A percentile compares a stretch with the other conserved stretches of the same genome.
Evolutionary conservation across 2,888 invertebrate genomes (phyloP).

Genomic region (Ditula angustiorana): DNA sequence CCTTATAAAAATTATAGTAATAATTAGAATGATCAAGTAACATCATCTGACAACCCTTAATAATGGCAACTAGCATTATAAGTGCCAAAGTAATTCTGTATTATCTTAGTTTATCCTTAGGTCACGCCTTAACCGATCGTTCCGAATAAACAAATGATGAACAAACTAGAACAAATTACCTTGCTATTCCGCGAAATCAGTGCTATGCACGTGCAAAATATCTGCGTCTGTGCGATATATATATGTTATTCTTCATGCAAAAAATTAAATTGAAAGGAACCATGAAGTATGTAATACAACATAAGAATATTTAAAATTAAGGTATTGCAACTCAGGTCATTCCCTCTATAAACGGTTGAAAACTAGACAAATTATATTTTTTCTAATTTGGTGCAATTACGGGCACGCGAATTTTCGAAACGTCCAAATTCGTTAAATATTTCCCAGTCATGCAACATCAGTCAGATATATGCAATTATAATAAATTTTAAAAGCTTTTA

Average conservation of each 20-base stretch:
- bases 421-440: conserved; percentile 17
- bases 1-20: background rate
- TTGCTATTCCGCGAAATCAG: no score
- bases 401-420: conserved; percentile 30
- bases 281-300: no score
- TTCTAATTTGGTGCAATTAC: conserved; percentile 7
- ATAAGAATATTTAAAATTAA: no score
- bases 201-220: no score
- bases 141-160: no score
- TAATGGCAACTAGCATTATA: background rate
- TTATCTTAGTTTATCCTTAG: background rate
- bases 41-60: background rate
- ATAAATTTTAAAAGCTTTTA: conserved; percentile 37
- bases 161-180: no score
- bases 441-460: conserved; percentile 32
- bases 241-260: no score
- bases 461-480: conserved; percentile 32
- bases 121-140: no score
- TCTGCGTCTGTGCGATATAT: no score
- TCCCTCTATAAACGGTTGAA: background rate
- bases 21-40: background rate
- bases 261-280: no score
- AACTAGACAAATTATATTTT: background rate
- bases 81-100: no score
- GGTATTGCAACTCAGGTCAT: background rate